Percentiles rank a stretch among this genome's conserved stretches.
Conservation (phyloP, 1,140 invertebrate species). For the Dinoponera quadriceps region DNA sequence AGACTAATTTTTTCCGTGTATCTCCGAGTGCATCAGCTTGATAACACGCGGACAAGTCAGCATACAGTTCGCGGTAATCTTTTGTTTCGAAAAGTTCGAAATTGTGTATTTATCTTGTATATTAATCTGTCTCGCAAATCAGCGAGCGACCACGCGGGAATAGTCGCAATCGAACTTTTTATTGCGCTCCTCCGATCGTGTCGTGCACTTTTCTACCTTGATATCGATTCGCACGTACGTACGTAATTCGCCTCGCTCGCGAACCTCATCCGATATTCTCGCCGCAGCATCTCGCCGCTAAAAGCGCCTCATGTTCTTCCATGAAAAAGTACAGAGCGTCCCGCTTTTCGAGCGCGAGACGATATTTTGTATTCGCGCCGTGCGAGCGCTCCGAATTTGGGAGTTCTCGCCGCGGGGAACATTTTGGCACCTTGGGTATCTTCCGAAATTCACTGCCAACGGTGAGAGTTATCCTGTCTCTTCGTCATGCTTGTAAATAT, state of each 20-base stretch:
- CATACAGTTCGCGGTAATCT: no score
- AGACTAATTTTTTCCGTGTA: no score
- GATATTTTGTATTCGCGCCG: conserved; percentile 22
- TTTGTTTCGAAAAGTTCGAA: no score
- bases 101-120: no score
- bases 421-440: conserved; percentile 36
- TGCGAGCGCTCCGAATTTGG: neutral
- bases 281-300: conserved; percentile 2
- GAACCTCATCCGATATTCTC: conserved; percentile 27
- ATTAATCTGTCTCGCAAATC: no score
- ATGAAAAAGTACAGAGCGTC: conserved; percentile 43
- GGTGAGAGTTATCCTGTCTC: conserved; percentile 25
- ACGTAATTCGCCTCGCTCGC: conserved; percentile 4
- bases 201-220: conserved; percentile 26
- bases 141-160: neutral
- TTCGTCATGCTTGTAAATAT: conserved; percentile 3
- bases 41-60: no score
- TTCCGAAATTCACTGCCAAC: conserved; percentile 71
- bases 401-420: neutral
- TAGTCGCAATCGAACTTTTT: conserved; percentile 5
- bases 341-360: neutral
- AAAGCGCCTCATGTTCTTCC: conserved; percentile 44
- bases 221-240: conserved; percentile 12
- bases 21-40: no score
- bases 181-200: neutral